Conservation (phyloP, 1,140 invertebrate genomes). For the Euura saliciscinereae region DNA sequence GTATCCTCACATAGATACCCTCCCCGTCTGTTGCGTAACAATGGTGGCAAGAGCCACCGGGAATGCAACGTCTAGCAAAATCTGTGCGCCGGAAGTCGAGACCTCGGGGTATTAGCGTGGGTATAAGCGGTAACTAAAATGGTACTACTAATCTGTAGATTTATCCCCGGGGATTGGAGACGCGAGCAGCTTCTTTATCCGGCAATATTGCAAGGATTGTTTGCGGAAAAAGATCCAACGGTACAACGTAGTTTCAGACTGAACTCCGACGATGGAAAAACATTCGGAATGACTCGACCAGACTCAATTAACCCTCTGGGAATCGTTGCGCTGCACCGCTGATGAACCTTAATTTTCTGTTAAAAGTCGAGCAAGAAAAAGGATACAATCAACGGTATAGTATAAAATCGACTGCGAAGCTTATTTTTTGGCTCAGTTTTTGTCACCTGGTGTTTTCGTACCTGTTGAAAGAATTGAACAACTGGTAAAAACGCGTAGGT, state of each 20-base stretch:
- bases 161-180: not conserved
- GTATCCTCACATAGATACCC: no score
- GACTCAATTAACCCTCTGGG: conserved; percentile 1
- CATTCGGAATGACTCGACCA: not conserved
- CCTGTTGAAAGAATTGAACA: no score
- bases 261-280: not conserved
- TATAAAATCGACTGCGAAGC: no score
- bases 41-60: not conserved
- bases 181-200: not conserved
- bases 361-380: not conserved
- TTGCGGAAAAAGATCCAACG: not conserved
- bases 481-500: no score
- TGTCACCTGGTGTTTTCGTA: no score
- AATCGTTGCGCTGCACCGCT: not conserved
- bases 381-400: no score
- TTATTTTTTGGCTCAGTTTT: no score
- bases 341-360: not conserved
- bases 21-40: not conserved
- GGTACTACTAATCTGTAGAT: conserved; percentile 6
- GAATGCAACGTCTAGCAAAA: not conserved
- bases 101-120: not conserved
- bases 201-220: not conserved
- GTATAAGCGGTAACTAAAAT: not conserved
- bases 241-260: no score
- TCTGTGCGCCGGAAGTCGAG: no score